Evolutionary conservation across 2,797 vertebrate species (phyloP).

Genomic region (Pseudochromis fuscus): DNA sequence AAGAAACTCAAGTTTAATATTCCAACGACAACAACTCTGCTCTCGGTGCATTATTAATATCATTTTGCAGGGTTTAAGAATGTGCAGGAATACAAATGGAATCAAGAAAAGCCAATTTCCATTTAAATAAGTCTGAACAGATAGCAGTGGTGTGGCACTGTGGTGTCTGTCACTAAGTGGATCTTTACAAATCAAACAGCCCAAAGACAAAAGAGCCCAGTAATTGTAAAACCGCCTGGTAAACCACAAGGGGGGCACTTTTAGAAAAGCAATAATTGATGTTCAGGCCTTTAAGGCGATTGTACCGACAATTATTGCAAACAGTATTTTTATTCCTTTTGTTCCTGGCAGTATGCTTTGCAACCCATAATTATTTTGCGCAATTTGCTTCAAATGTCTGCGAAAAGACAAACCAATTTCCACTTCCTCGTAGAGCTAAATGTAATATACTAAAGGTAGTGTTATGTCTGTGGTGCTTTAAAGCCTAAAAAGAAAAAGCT

Average conservation of each 20-base stretch:
- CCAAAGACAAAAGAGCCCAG: conserved; percentile 37
- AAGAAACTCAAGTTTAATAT: neutral
- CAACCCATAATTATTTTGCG: conserved; percentile 47
- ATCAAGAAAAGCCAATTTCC: conserved; percentile 21
- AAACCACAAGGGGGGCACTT: conserved; percentile 32
- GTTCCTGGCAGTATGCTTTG: conserved; percentile 29
- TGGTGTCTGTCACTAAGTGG: conserved; percentile 16
- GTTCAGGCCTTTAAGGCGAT: conserved; percentile 50
- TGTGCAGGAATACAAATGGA: conserved; percentile 50
- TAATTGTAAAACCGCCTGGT: conserved; percentile 45
- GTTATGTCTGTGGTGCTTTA: too few species aligned
- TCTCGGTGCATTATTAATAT: conserved; percentile 53
- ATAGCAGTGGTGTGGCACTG: conserved; percentile 1
- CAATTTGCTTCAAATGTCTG: conserved; percentile 31
- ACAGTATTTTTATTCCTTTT: conserved; percentile 38
- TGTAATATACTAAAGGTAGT: too few species aligned
- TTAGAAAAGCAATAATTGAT: conserved; percentile 57
- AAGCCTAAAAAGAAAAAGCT: too few species aligned
- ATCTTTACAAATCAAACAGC: conserved; percentile 24
- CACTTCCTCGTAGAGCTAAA: neutral
- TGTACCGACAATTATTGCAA: conserved; percentile 61
- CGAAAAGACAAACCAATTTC: conserved; percentile 18
- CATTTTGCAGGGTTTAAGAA: conserved; percentile 6
- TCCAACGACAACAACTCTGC: conserved; percentile 24
- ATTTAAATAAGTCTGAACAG: conserved; percentile 16